Conservation (phyloP, 2,113 vertebrate species). For the Nematolebias whitei region DNA sequence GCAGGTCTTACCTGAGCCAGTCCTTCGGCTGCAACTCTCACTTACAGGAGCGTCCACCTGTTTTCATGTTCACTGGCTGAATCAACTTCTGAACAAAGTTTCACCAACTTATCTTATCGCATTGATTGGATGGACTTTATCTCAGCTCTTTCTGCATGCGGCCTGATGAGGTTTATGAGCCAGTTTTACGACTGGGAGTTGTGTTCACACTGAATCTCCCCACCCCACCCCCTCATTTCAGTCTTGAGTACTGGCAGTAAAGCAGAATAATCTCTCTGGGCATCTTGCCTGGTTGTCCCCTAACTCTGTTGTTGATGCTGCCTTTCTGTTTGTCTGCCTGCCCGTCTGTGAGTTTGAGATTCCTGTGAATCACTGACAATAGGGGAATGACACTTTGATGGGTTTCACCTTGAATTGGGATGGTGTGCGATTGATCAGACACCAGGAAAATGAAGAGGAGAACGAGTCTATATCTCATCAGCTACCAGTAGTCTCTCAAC, state of each 20-base stretch:
- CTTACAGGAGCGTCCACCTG: background rate
- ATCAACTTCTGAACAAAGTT: slow-evolving; percentile 65
- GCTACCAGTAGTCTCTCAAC: slow-evolving; percentile 35
- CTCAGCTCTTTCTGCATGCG: slow-evolving; percentile 23
- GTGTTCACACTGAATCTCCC: slow-evolving; percentile 36
- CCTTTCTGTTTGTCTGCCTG: slow-evolving; percentile 52
- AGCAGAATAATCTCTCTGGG: slow-evolving; percentile 62
- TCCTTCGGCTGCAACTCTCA: background rate
- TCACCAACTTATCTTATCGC: slow-evolving; percentile 70
- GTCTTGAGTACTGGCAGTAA: slow-evolving; percentile 55
- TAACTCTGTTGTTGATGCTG: slow-evolving; percentile 47
- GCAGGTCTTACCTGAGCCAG: background rate
- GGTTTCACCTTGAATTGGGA: slow-evolving; percentile 74
- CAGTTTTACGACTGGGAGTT: slow-evolving; percentile 40
- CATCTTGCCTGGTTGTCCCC: slow-evolving; percentile 29
- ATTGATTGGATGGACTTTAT: slow-evolving; percentile 47
- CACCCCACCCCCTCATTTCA: slow-evolving; percentile 13
- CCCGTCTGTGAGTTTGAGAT: slow-evolving; percentile 28
- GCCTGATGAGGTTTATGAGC: slow-evolving; percentile 51
- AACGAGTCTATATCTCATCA: slow-evolving; percentile 62
- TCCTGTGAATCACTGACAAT: slow-evolving; percentile 59
- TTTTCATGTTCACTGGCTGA: background rate
- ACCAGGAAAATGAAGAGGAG: slow-evolving; percentile 63
- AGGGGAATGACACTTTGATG: slow-evolving; percentile 61
- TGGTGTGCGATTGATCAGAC: slow-evolving; percentile 74